Base-by-base conservation (phyloP, 2,797 vertebrate species). In the Phataginus tetradactyla region DNA sequence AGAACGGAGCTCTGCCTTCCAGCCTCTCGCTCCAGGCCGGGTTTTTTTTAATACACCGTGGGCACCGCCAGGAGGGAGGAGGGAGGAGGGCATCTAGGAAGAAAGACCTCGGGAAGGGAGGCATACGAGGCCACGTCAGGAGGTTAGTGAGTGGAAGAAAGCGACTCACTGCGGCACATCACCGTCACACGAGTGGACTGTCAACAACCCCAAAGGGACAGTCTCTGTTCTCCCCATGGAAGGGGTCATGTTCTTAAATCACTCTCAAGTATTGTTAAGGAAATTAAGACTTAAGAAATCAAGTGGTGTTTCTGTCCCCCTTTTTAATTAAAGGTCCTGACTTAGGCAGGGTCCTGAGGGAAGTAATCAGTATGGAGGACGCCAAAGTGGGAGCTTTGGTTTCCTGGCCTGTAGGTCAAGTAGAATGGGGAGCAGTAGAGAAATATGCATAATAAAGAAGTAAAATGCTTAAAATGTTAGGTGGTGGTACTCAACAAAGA, bases 71-170 rank as follows among this genome's bases (percentile, higher is more conserved):
- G 49, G 49, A 85, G 32, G 74, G 11, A 63, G 20, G 21, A 34
- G 34, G 74, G 11, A 63, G 20, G 21, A 34, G 80, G 32, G 34
- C 68, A 12, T 83, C 63, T 90, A 71, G 90, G 91, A 89, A 83
- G 94, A 32, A 45, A 21, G 88, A 45, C 18, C 7, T 57, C 88
- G 88, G 96, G 92, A 96, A 23, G 64, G 84, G 53, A 86, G 59
- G 59, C 84, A 9, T 61, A 92, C 88, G 45, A 80, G 93, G 72
- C 80, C 0, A 1, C 5, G 72, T 49, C 4, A 1, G 86, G 95
- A 94, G 96, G 93, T 89, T 10, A 94, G 64, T 14, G 0, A 37
- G 93, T 55, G 79, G 96, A 93, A 96, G 95, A 97, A 95, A 91
- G 92, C 89, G 94, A 80, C 96, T 95, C 89, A 63, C 10, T 71